Percentiles rank a stretch among this genome's conserved stretches.
Evolutionary conservation across 2,888 invertebrate genomes (phyloP).

Genomic region (Agrenia bidenticulata): DNA sequence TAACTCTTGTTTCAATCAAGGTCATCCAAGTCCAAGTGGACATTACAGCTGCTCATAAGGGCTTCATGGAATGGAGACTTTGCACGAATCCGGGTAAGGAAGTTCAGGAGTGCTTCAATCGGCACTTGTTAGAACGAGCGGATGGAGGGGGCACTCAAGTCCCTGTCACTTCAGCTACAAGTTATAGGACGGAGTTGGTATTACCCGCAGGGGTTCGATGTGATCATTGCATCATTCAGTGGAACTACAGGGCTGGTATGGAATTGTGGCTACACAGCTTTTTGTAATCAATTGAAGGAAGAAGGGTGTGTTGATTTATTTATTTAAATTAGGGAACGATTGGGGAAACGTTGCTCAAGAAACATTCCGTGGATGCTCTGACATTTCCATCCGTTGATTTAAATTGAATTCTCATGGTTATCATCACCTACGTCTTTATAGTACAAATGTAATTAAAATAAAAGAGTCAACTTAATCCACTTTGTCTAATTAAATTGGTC

Average conservation of each 20-base stretch:
- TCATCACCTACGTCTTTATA: no score
- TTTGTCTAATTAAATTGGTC: no score
- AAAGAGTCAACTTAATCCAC: no score
- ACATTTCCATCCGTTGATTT: conserved; percentile 25
- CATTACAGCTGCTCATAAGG: conserved; percentile 56
- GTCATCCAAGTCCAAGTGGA: conserved; percentile 55
- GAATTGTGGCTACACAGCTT: no score
- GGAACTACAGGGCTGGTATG: conserved; percentile 52
- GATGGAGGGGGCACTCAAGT: conserved; percentile 52
- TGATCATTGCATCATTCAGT: conserved; percentile 53
- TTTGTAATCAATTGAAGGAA: no score
- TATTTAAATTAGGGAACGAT: conserved; percentile 25
- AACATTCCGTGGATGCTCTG: conserved; percentile 31
- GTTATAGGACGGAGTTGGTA: conserved; percentile 35
- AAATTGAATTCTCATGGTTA: neutral
- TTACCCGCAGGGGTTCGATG: conserved; percentile 51
- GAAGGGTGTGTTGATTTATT: no score
- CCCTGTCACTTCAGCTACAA: conserved; percentile 44
- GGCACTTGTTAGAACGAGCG: conserved; percentile 54
- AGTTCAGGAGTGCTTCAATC: conserved; percentile 55
- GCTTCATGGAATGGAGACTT: conserved; percentile 56
- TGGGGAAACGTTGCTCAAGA: conserved; percentile 34
- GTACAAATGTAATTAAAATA: no score
- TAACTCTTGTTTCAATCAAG: conserved; percentile 24
- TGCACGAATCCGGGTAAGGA: conserved; percentile 53